phyloP scores from a whole-genome alignment of 2,113 vertebrate species.

The Myotis brandtii region DNA sequence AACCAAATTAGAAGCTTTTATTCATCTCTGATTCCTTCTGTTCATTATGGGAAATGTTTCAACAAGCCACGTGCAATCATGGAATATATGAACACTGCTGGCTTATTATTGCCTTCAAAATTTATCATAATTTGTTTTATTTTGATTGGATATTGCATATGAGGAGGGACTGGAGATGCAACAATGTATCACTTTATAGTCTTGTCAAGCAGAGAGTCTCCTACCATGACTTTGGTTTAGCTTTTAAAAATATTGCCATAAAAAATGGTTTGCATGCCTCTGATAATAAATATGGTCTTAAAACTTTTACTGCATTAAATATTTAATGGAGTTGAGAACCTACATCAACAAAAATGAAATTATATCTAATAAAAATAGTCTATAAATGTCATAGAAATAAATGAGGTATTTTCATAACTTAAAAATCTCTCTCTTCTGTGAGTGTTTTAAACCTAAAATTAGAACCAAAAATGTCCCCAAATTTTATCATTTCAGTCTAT shows the following conservation, averaged over 20 bases:
- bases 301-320: constrained; percentile 51
- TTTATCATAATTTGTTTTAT: not conserved
- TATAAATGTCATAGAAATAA: constrained; percentile 70
- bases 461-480: constrained; percentile 2
- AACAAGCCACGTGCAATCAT: not conserved
- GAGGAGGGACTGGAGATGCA: not conserved
- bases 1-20: not conserved
- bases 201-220: not conserved
- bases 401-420: constrained; percentile 63
- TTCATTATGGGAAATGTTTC: not conserved
- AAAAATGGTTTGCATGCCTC: constrained; percentile 50
- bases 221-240: not conserved
- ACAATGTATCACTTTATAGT: not conserved
- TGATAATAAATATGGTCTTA: constrained; percentile 55
- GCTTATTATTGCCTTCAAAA: constrained; percentile 6
- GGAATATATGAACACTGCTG: not conserved
- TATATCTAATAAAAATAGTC: constrained; percentile 66
- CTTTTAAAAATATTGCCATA: constrained; percentile 20
- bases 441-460: constrained; percentile 51
- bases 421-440: constrained; percentile 3
- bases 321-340: constrained; percentile 59
- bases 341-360: constrained; percentile 67
- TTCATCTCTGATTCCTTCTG: not conserved
- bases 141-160: constrained; percentile 33
- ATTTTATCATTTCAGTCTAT: constrained; percentile 35